Evolutionary conservation across 2,888 invertebrate genomes (phyloP), one percentile per base, ranked within the genome.

Genomic region (Drosophila suboccidentalis): DNA sequence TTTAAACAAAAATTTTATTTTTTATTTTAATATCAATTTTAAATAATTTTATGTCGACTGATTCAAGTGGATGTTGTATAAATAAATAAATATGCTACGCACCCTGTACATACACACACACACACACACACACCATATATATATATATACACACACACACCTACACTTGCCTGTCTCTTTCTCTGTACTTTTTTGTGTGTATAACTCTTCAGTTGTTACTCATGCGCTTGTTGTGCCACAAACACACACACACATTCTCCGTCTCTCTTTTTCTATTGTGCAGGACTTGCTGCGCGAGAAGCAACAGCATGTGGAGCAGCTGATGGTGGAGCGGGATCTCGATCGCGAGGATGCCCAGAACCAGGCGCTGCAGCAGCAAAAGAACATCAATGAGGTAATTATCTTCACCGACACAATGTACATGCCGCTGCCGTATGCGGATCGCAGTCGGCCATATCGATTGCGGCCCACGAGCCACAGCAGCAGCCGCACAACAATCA

Each of bases 281-380:
- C 92, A 98, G 98, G 98, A 98, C 92, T 94, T 97, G 36, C 93
- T 99, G 67, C 96, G 97, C 91, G 98, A 99, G 93, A 99, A 98
- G 92, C 97, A 98, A 90, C 96, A 96, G 78, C 98, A 99, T 91
- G 96, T 99, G 90, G 98, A 98, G 91, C 96, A 97, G 89, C 94
- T 99, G 82, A 94, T 98, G 92, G 96, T 96, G 72, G 99, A 99
- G 92, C 94, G 98, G 57, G 98, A 99, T 90, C 91, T 98, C 84
- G 99, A 98, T 91, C 94, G 98, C 82, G 95, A 97, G 34, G 97
- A 98, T 92, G 95, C 98, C 29, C 97, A 97, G 13, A 96, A 96
- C 95, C 29, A 98, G 82, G 90, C 91, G 26, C 75, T 92, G 69
- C 90, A 91, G 64, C 90, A 91, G 75, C 93, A 93, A 78, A 93